These are phyloP conservation scores for Pollenia labialis DNA, from an alignment of 2,888 invertebrate genomes.

Conservation along the genomic window DNA sequence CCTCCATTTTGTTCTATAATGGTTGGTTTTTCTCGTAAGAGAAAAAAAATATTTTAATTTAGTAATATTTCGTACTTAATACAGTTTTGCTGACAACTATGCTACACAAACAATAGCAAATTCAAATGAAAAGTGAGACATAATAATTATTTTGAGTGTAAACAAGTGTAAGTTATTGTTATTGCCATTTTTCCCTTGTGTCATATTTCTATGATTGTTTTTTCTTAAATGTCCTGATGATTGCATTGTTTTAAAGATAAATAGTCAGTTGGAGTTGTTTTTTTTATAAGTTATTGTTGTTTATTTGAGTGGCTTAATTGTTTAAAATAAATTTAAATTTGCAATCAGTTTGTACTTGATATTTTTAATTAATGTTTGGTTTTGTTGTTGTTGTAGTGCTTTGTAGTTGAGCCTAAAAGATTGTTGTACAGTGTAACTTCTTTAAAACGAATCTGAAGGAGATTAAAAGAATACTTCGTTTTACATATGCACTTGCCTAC, in stretches of 20 bases:
- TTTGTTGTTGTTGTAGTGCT: neutral
- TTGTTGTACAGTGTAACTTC: neutral
- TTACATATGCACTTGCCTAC: too few species aligned
- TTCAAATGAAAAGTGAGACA: too few species aligned
- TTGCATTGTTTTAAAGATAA: constrained; percentile 19
- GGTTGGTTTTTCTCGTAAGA: too few species aligned
- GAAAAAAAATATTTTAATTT: too few species aligned
- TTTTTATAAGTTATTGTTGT: neutral
- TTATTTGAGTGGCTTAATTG: constrained; percentile 24
- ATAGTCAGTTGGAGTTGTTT: neutral
- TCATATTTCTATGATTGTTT: constrained; percentile 17
- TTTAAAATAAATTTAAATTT: constrained; percentile 57
- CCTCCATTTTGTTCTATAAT: too few species aligned
- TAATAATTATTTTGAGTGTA: too few species aligned
- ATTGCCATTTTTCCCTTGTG: neutral
- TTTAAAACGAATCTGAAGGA: too few species aligned
- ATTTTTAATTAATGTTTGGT: constrained; percentile 57
- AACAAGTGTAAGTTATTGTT: too few species aligned
- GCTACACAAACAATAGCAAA: too few species aligned
- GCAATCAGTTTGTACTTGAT: constrained; percentile 56
- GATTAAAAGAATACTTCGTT: too few species aligned
- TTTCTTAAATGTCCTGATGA: constrained; percentile 9
- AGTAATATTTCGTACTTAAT: too few species aligned
- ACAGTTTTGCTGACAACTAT: too few species aligned
- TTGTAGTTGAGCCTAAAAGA: constrained; percentile 34